Evolutionary conservation across 2,888 invertebrate genomes (phyloP), one percentile per base, ranked within the genome.

Genomic region (Cosmia trapezina): DNA sequence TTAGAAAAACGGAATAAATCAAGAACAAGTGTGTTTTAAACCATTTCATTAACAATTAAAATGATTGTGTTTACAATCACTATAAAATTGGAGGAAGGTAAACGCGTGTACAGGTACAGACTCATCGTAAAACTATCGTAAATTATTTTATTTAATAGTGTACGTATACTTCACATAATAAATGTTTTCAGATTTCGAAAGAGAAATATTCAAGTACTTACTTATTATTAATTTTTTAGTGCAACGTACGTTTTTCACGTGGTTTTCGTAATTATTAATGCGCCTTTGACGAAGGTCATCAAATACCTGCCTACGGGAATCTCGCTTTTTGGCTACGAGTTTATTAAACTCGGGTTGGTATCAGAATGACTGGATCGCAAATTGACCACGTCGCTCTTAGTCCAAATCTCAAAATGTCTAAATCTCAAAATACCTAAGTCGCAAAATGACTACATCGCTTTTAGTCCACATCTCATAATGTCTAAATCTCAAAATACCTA

Each of bases 61-160:
- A 41, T 41, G 0, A 33, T 53, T 60, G 47, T 72, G n/a, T 74
- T 68, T 78, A 47, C 45, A 59, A 73, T 56, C 63, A 67, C 53
- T 11, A 41, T 75, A 17, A 68, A 74, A 68, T 43, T 69, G 14
- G 4, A 51, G 12, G 33, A 12, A 49, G 17, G 33, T 63, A 47
- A 73, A 63, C 57, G 28, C 22, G 54, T 22, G 12, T 54, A 33
- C 28, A 61, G 11, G 28, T 2, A 33, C 56, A 45, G 19, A 17
- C 14, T 76, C 45, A 66, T 76, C 43, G 47, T 66, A 57, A 65
- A 65, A 60, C 53, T 6, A 65, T 60, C 59, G 66, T 81, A 59
- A 80, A 75, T 69, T 11, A 45, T 28, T 69, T 62, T 69, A 69
- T 69, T 62, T 69, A 69, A 66, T 64, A 37, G 22, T 37, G 43